Percentiles rank a stretch among this genome's conserved stretches.
These are phyloP conservation scores for Uropsilus gracilis DNA, from an alignment of 2,113 vertebrate species.

Conservation along the genomic window DNA sequence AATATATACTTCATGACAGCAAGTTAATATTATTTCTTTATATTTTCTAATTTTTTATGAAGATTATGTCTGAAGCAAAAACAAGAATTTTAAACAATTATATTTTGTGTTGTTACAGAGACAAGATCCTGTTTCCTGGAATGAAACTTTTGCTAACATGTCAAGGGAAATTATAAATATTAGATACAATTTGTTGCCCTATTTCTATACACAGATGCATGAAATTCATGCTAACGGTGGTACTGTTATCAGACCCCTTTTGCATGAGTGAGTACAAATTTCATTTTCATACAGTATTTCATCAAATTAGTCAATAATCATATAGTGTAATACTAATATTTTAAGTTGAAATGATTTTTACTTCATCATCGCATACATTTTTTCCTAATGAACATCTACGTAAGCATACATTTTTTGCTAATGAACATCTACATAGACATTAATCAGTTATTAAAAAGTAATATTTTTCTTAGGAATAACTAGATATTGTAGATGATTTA, in stretches of 20 bases:
- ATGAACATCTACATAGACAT: neutral
- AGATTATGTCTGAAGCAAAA: neutral
- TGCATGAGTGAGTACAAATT: slow-evolving; percentile 90
- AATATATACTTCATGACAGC: neutral
- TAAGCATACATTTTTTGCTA: neutral
- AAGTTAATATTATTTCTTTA: neutral
- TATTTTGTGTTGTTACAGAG: slow-evolving; percentile 84
- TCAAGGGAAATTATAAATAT: slow-evolving; percentile 85
- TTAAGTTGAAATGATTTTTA: neutral
- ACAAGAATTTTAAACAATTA: neutral
- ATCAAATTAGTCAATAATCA: neutral
- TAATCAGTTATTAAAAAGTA: neutral
- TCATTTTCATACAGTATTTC: neutral
- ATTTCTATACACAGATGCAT: slow-evolving; percentile 93
- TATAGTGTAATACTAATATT: neutral
- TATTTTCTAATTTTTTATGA: neutral
- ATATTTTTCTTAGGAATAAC: neutral
- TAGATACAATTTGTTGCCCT: slow-evolving; percentile 90
- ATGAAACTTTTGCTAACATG: slow-evolving; percentile 78
- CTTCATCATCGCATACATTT: neutral
- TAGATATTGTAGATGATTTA: neutral
- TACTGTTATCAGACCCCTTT: slow-evolving; percentile 90
- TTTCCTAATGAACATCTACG: neutral
- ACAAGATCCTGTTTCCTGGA: slow-evolving; percentile 92
- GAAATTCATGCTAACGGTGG: slow-evolving; percentile 88